Conservation (phyloP, 2,797 vertebrate species). For the Pangasius sanitwongsei region DNA sequence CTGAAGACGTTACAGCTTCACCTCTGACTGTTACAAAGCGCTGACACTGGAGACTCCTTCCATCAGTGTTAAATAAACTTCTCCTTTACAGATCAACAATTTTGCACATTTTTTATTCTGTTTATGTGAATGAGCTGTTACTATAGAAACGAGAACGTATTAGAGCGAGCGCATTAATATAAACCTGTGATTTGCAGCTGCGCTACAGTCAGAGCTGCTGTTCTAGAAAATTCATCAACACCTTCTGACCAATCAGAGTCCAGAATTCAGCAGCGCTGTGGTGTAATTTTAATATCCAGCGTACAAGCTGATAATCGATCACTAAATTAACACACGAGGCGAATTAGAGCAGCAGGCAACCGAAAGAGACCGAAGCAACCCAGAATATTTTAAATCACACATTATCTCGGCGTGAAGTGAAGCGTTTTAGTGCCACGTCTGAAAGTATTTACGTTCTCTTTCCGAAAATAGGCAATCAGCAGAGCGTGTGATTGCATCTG, state of each 20-base stretch:
- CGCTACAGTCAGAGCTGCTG: background rate
- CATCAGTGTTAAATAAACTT: background rate
- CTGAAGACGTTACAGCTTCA: background rate
- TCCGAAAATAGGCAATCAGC: constrained; percentile 31
- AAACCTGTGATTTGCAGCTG: background rate
- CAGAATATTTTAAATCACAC: background rate
- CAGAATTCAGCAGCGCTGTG: too few species aligned
- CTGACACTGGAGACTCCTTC: background rate
- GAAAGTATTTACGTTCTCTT: constrained; percentile 21
- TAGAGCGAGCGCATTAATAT: too few species aligned
- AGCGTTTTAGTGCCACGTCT: constrained; percentile 17
- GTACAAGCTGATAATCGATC: too few species aligned
- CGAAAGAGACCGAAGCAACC: background rate
- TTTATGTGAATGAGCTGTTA: background rate
- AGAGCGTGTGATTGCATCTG: constrained; percentile 33
- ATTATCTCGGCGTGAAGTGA: background rate
- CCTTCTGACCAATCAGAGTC: background rate
- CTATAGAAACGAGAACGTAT: background rate
- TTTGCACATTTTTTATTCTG: too few species aligned
- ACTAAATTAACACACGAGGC: background rate
- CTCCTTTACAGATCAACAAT: background rate
- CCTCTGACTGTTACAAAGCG: background rate
- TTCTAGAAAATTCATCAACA: background rate
- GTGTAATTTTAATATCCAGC: too few species aligned
- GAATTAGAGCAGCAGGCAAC: too few species aligned